Conservation (phyloP, 2,888 invertebrate genomes). For the Crioceris asparagi region DNA sequence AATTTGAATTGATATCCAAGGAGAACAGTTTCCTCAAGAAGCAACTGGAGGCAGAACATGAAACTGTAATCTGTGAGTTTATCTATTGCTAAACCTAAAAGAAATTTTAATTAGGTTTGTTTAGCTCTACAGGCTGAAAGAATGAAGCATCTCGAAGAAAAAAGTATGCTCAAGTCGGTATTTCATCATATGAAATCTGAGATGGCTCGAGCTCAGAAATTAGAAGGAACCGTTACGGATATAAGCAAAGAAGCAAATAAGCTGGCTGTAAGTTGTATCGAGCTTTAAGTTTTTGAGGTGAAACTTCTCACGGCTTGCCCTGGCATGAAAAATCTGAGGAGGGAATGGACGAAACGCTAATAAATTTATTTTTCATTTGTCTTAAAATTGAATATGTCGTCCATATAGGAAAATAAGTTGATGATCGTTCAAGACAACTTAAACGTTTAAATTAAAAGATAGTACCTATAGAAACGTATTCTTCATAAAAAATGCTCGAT, state of each 20-base stretch:
- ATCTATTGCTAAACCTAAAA: neutral
- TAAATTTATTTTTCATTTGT: no score
- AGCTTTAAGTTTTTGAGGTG: no score
- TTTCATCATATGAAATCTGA: constrained; percentile 31
- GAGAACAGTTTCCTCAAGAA: constrained; percentile 23
- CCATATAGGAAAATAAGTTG: no score
- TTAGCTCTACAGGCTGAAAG: constrained; percentile 30
- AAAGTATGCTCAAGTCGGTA: constrained; percentile 29
- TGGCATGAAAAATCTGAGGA: no score
- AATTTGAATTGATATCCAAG: constrained; percentile 22
- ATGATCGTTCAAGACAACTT: no score
- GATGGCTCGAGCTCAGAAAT: constrained; percentile 25
- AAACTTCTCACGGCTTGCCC: no score
- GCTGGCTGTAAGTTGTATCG: no score
- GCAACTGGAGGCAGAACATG: constrained; percentile 26
- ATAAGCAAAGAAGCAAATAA: constrained; percentile 32
- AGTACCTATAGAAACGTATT: no score
- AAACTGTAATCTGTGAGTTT: constrained; percentile 24
- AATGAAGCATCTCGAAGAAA: constrained; percentile 32
- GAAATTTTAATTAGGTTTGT: constrained; percentile 2
- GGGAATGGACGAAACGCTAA: no score
- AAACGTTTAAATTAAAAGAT: no score
- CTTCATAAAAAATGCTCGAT: no score
- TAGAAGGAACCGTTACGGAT: constrained; percentile 29
- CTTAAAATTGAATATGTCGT: no score